A percentile compares a stretch with the other conserved stretches of the same genome.
These are phyloP conservation scores for Clarias fuscus DNA, from an alignment of 2,797 vertebrate species.

Conservation along the genomic window DNA sequence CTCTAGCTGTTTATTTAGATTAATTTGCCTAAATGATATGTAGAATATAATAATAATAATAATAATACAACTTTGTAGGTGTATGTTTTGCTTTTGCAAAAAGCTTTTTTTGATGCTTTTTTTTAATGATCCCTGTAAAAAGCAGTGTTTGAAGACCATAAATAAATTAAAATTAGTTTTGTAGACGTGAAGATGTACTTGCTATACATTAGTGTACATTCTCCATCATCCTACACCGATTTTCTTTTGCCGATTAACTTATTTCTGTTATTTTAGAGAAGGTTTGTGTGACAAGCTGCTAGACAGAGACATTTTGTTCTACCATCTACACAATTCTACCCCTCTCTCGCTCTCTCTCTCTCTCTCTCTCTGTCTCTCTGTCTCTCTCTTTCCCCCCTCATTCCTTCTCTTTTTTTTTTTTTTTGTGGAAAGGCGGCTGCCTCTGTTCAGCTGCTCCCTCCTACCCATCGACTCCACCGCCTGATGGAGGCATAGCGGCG, in stretches of 20 bases:
- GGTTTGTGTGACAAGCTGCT: not conserved
- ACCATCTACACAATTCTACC: not conserved
- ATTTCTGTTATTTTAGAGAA: constrained; percentile 29
- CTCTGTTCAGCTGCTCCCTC: constrained; percentile 59
- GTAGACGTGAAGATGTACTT: not conserved
- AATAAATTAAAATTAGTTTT: not conserved
- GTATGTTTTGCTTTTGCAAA: too few species aligned
- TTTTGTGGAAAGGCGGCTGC: constrained; percentile 52
- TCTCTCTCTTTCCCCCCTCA: not conserved
- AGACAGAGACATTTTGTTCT: constrained; percentile 7
- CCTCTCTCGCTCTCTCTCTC: constrained; percentile 47
- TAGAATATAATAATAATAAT: too few species aligned
- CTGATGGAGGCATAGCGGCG: constrained; percentile 58
- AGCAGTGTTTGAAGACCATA: not conserved
- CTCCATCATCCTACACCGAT: not conserved
- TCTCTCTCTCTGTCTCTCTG: not conserved
- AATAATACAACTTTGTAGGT: too few species aligned
- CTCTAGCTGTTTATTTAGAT: too few species aligned
- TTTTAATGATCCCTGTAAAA: not conserved
- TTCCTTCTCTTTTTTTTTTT: not conserved
- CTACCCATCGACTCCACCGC: constrained; percentile 56
- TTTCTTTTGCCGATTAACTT: not conserved
- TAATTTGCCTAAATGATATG: not conserved
- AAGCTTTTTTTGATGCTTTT: not conserved
- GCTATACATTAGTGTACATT: not conserved